These are phyloP conservation scores for Acleris literana DNA, from an alignment of 2,888 invertebrate genomes.

Conservation along the genomic window DNA sequence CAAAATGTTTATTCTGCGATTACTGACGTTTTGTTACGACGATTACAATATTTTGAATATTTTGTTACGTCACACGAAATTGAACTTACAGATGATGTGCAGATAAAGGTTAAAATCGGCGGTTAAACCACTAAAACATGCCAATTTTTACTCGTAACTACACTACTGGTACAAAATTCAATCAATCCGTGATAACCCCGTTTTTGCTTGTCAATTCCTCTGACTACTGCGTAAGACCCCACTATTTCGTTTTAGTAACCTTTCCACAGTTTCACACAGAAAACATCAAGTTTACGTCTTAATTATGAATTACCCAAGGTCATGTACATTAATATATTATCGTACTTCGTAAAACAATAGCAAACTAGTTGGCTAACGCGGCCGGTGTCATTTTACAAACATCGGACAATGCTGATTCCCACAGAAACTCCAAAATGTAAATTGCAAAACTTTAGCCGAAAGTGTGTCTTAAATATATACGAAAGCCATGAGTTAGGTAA, in stretches of 20 bases:
- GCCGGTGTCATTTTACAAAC: conserved; percentile 66
- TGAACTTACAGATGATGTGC: too few relatives aligned
- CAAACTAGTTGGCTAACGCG: conserved; percentile 53
- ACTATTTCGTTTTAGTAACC: not conserved
- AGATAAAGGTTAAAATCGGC: too few relatives aligned
- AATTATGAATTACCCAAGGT: conserved; percentile 31
- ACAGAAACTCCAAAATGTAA: conserved; percentile 53
- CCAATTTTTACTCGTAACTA: too few relatives aligned
- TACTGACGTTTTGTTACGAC: too few relatives aligned
- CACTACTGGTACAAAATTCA: too few relatives aligned
- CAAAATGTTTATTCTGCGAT: too few relatives aligned
- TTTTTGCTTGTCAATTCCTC: too few relatives aligned
- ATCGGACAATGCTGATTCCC: conserved; percentile 64
- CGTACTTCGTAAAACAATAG: conserved; percentile 61
- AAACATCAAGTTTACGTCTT: conserved; percentile 21
- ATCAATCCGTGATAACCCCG: too few relatives aligned
- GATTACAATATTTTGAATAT: too few relatives aligned
- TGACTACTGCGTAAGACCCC: not conserved
- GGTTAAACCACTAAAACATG: too few relatives aligned
- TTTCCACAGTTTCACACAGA: conserved; percentile 17
- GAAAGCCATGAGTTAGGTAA: not conserved
- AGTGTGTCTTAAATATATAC: conserved; percentile 16
- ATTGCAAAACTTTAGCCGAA: conserved; percentile 32
- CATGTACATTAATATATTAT: conserved; percentile 41
- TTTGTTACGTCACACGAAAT: too few relatives aligned